Evolutionary conservation across 2,113 vertebrate species (phyloP).

Genomic region (Plecturocebus donacophilus): DNA sequence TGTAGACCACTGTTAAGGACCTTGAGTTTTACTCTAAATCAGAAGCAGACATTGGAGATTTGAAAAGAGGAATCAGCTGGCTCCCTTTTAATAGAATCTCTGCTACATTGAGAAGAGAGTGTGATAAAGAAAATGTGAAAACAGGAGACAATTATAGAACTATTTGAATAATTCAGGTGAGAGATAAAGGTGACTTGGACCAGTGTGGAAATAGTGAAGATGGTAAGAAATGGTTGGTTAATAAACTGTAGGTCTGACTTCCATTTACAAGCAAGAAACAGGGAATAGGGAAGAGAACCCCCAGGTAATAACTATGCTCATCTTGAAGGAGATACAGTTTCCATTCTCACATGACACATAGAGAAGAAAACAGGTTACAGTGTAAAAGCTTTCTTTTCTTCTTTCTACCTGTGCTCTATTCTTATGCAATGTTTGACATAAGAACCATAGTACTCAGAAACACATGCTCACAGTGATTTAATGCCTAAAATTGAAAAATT

Average conservation of each 20-base stretch:
- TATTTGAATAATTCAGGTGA: neutral
- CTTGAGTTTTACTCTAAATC: neutral
- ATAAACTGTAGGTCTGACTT: neutral
- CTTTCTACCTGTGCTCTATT: neutral
- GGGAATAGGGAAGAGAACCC: rapidly evolving
- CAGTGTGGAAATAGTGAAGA: neutral
- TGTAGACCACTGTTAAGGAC: neutral
- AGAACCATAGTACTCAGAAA: neutral
- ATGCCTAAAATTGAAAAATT: neutral
- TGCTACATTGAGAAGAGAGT: neutral
- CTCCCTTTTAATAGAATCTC: neutral
- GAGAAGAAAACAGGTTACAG: neutral
- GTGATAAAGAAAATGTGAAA: neutral
- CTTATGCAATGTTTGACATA: neutral
- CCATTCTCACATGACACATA: neutral
- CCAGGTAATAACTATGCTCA: neutral
- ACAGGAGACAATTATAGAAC: neutral
- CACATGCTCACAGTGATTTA: neutral
- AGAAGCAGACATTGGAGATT: neutral
- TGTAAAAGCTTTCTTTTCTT: neutral
- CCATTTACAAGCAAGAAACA: neutral
- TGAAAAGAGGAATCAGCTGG: neutral
- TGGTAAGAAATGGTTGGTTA: neutral
- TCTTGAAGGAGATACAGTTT: neutral
- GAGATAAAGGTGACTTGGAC: neutral